Conservation (phyloP, 2,888 invertebrate species). For the Drosophila neotestacea region DNA sequence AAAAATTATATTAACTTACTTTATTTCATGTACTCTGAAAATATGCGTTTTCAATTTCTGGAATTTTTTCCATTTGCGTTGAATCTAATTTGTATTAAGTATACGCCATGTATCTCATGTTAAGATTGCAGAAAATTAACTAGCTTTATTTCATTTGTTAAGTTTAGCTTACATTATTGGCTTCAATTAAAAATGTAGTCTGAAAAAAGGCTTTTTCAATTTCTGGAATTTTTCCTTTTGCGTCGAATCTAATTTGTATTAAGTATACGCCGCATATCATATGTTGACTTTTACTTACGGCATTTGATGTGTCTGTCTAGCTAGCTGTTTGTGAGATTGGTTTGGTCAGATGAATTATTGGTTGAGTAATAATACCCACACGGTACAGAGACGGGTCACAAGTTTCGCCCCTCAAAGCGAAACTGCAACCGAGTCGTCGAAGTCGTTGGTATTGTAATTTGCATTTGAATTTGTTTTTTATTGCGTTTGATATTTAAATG, state of each 20-base stretch:
- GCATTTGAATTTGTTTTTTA: slow-evolving; percentile 37
- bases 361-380: slow-evolving; percentile 2
- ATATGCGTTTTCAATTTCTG: background rate
- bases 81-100: slow-evolving; percentile 9
- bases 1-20: no score
- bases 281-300: background rate
- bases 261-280: slow-evolving; percentile 23
- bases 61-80: background rate
- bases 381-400: slow-evolving; percentile 4
- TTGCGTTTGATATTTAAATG: slow-evolving; percentile 49
- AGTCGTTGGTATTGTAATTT: slow-evolving; percentile 24
- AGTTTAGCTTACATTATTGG: no score
- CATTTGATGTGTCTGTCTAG: background rate
- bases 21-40: background rate
- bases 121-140: background rate
- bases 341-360: slow-evolving; percentile 8
- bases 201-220: background rate
- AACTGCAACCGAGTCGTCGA: slow-evolving; percentile 5
- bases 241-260: background rate
- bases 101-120: slow-evolving; percentile 14
- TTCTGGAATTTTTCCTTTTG: background rate
- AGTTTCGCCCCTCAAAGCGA: slow-evolving; percentile 13
- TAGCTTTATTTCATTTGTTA: background rate
- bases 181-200: background rate
- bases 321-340: background rate